phyloP scores from a whole-genome alignment of 2,888 invertebrate species.

The Cheilosia vulpina region DNA sequence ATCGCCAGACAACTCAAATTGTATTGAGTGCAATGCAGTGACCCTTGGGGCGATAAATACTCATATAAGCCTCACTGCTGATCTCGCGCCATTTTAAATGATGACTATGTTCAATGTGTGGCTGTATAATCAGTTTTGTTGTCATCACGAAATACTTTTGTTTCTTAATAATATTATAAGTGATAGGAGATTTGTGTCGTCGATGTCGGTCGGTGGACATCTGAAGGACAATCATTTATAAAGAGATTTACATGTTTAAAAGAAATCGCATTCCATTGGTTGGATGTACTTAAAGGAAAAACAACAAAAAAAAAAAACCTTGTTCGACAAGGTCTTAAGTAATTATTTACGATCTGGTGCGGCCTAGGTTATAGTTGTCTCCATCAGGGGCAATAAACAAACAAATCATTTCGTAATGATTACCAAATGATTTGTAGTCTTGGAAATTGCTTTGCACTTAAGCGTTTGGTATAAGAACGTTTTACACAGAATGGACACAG shows the following conservation, averaged over 20 bases:
- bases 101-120: conserved; percentile 40
- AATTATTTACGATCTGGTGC: conserved; percentile 51
- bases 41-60: conserved; percentile 64
- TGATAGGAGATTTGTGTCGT: conserved; percentile 60
- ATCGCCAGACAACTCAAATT: conserved; percentile 43
- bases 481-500: neutral
- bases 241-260: conserved; percentile 12
- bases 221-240: conserved; percentile 64
- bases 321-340: conserved; percentile 50
- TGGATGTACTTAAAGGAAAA: conserved; percentile 2
- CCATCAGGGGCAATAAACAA: neutral
- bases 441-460: neutral
- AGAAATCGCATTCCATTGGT: neutral
- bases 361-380: neutral
- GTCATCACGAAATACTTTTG: conserved; percentile 35
- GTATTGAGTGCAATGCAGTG: conserved; percentile 46
- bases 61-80: conserved; percentile 21
- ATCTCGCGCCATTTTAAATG: conserved; percentile 44
- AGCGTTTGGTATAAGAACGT: neutral
- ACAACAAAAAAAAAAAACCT: conserved; percentile 27
- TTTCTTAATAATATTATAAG: conserved; percentile 33
- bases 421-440: conserved; percentile 1
- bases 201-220: conserved; percentile 53
- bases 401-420: conserved; percentile 5
- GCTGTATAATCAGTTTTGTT: conserved; percentile 34